Conservation (phyloP, 1,140 invertebrate genomes). For the Drosophila dunni region DNA sequence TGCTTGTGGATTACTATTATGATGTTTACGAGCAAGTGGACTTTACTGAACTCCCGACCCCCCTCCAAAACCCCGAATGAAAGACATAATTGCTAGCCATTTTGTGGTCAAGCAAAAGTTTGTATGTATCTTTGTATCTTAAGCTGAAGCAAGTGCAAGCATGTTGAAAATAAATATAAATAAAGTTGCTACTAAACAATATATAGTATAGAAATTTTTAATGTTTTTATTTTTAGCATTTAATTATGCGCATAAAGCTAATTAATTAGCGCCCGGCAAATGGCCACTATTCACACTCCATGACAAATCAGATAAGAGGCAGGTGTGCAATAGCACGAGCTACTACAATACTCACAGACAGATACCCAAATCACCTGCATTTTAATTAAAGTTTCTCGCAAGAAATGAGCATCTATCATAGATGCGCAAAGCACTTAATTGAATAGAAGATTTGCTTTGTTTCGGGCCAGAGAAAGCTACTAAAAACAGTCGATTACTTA, state of each 20-base stretch:
- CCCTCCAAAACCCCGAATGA: slow-evolving; percentile 26
- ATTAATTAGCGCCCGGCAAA: slow-evolving; percentile 60
- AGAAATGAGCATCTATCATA: slow-evolving; percentile 7
- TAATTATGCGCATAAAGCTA: slow-evolving; percentile 61
- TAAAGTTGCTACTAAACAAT: neutral
- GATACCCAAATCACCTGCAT: slow-evolving; percentile 16
- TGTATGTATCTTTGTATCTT: slow-evolving; percentile 32
- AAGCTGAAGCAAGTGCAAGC: slow-evolving; percentile 28
- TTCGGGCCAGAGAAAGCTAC: slow-evolving; percentile 7
- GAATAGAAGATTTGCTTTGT: neutral
- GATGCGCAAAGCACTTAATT: neutral
- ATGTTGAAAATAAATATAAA: slow-evolving; percentile 40
- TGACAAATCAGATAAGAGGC: slow-evolving; percentile 43
- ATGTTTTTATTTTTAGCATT: slow-evolving; percentile 30
- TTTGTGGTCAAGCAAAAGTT: slow-evolving; percentile 27
- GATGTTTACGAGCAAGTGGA: slow-evolving; percentile 13
- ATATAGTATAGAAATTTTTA: neutral
- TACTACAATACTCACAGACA: neutral
- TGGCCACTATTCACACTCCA: slow-evolving; percentile 21
- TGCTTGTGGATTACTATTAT: neutral
- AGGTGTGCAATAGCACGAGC: slow-evolving; percentile 51
- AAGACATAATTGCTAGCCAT: slow-evolving; percentile 46
- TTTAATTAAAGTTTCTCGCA: slow-evolving; percentile 20
- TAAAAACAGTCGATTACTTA: neutral
- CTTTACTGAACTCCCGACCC: slow-evolving; percentile 4